Conservation (phyloP, 2,888 invertebrate species). For the Sepiola atlantica region DNA sequence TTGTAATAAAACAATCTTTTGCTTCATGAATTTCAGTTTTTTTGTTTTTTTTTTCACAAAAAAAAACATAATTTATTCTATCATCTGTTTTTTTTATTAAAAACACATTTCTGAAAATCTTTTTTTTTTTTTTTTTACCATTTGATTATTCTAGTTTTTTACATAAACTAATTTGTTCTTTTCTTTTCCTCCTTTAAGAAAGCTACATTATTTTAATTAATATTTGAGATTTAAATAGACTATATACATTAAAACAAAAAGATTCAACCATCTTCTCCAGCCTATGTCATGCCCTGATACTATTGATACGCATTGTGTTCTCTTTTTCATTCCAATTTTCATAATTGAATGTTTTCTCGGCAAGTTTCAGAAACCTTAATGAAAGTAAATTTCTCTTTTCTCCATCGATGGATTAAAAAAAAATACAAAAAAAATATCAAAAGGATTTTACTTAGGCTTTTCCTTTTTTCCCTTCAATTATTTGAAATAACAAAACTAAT, state of each 20-base stretch:
- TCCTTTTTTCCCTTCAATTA: background rate
- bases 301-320: background rate
- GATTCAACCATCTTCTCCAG: background rate
- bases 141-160: background rate
- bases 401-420: background rate
- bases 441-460: background rate
- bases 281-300: background rate
- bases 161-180: background rate
- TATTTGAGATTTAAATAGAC: background rate
- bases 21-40: background rate
- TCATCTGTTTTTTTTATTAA: background rate
- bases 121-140: background rate
- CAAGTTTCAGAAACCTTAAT: background rate
- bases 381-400: background rate
- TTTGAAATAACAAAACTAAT: background rate
- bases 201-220: background rate
- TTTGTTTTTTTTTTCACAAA: background rate
- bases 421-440: background rate
- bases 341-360: background rate
- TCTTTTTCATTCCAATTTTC: background rate
- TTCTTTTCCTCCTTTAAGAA: background rate
- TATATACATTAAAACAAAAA: background rate
- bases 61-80: background rate
- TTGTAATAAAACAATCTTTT: background rate
- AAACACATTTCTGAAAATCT: background rate